Evolutionary conservation across 2,113 vertebrate species (phyloP), one percentile per base, ranked within the genome.

Genomic region (Cephalophus harveyi): DNA sequence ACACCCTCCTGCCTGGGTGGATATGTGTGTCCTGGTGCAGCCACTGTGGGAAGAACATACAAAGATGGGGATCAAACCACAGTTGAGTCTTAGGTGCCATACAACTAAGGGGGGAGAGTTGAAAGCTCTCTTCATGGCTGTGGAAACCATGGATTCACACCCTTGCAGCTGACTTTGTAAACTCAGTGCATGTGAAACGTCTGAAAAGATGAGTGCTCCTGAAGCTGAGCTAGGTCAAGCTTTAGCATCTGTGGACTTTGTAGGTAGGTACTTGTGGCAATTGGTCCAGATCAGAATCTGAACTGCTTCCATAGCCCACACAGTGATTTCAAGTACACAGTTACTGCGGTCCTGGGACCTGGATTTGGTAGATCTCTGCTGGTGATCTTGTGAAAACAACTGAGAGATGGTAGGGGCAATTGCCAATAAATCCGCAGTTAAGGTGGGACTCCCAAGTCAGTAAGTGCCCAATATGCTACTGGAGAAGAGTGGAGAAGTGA

Each of bases 351-450:
- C 28, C 78, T 52, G 46, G 78, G 16, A 81, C 78, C 46, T 81
- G 28, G 48, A 81, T 81, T 50, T 81, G 28, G 46, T 50, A 19
- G 46, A 6, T 33, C 16, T 81, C 19, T 33, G 46, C 16, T 19
- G 16, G 28, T 81, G 46, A 17, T 50, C 28, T 81, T 33, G 28
- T 33, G 46, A 52, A 81, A 81, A 50, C 16, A 50, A 50, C 28
- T 30, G 16, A 81, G 16, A 21, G 9, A 52, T 30, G 46, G 1
- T 19, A 81, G 28, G 1, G 5, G 5, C 9, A 52, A 52, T 52
- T 81, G 28, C 9, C 2, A 17, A 19, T 30, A 50, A 50, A 52
- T 1, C 0, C 0, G 2, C 2, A 1, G 46, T 19, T 81, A 50
- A 33, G 9, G 28, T 81, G 28, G 28, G 46, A 6, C 21, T 43